Evolutionary conservation across 2,888 invertebrate genomes (phyloP), one percentile per base, ranked within the genome.

Genomic region (Dasysyrphus albostriatus): DNA sequence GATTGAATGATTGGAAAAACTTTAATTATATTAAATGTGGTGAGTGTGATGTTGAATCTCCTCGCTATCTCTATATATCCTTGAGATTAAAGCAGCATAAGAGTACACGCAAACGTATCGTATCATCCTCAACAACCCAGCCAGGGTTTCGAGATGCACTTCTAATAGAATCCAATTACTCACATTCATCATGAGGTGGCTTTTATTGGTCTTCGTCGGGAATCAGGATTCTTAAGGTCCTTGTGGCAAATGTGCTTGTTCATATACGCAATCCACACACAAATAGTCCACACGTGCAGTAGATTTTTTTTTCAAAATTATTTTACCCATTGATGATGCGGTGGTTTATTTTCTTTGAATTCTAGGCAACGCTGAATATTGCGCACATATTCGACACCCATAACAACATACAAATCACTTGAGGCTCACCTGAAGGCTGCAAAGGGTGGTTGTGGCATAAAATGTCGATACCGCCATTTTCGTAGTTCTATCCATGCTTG

Each of bases 111-210:
- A 16, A 37, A 54, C 10, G 58, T 6, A 34, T 58, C 34, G 7
- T 37, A 47, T 39, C 24, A 37, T 37, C 16, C 32, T 29, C 74
- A 49, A n/a, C n/a, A n/a, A n/a, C n/a, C n/a, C n/a, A n/a, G n/a
- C n/a, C n/a, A n/a, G n/a, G n/a, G n/a, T n/a, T 37, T 78, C 58
- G 44, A 77, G 78, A 44, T 78, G 65, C 78, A 78, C 73, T 78
- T 16, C 61, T 47, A 56, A 42, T 19, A 29, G 69, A 83, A 83
- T 74, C 78, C 83, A 78, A 83, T 83, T 83, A 78, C 74, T 63
- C 42, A 44, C 69, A 79, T 79, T 70, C 63, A 70, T 63, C 49
- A 47, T 59, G 39, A 14, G 61, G 56, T 24, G 24, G 24, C 61
- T 83, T 78, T 78, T 83, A 78, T 78, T 83, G 67, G 61, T 70